Base-by-base conservation (phyloP, 2,888 invertebrate species). In the Chesias legatella region DNA sequence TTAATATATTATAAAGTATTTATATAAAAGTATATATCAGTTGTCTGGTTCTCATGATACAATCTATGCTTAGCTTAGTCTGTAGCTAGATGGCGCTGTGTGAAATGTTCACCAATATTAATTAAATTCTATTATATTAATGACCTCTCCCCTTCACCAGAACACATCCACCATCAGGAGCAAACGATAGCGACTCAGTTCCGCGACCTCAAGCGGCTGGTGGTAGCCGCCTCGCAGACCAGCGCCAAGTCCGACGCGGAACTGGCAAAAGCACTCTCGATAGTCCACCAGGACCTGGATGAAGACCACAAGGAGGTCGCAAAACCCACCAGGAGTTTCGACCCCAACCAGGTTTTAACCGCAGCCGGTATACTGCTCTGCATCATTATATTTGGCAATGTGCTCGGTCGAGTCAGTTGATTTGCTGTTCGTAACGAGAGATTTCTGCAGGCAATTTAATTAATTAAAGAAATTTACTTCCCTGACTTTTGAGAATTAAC, bases 201-300 rank as follows among this genome's bases (percentile, higher is more conserved):
- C 1, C 62, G 71, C 0, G 88, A 88, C 8, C 42, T 88, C 1
- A 81, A 78, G 21, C 71, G 77, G 0, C 48, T 82, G 0, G 73
- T 88, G 0, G 50, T 77, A 0, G 59, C 64, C 0, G 83, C 85
- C 0, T 79, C 88, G 0, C 77, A 78, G 17, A 68, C 65, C 2
- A 84, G 82, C 47, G 75, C 80, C 0, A 75, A 76, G 49, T 86
- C 88, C 0, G 88, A 88, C 44, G 80, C 80, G 0, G 77, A 81
- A 27, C 53, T 88, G 1, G 73, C 83, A 0, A 81, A 80, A 51
- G 84, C 75, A 0, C 48, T 88, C 0, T 73, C 78, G 0, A 77
- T 56, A 0, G 88, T 86, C 3, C 84, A 86, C 9, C 84, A 83
- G 0, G 85, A 84, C 2, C 30, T 83, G 3, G 86, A 83, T 35